Base-by-base conservation (phyloP, 2,113 vertebrate genomes). In the Myotis brandtii region DNA sequence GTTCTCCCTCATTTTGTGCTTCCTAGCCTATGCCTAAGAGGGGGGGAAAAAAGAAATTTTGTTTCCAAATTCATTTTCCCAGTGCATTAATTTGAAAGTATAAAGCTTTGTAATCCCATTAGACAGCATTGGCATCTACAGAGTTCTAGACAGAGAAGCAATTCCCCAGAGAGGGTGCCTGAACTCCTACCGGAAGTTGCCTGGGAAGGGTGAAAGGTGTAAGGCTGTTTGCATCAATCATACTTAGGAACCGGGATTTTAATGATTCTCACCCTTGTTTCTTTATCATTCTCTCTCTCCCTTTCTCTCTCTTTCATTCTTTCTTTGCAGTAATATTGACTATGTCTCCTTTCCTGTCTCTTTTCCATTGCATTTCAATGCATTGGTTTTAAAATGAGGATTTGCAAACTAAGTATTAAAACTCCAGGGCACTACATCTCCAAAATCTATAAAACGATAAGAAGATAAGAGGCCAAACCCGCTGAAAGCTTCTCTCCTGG, bases 401-500 rank as follows among this genome's bases (percentile, higher is more conserved):
- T 97, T 96, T 96, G 81, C 86, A 95, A 96, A 84, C 93, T 9
- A 56, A 96, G 97, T 96, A 98, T 98, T 98, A 98, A 98, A 98
- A 98, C 97, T 98, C 97, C 94, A 92, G 95, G 96, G 97, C 93
- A 98, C 92, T 91, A 84, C 96, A 98, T 98, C 98, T 98, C 95
- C 37, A 97, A 96, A 98, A 98, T 98, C 98, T 98, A 32, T 98
- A 98, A 98, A 97, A 97, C 80, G 56, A 54, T 98, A 98, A 98
- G 98, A 98, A 98, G 98, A 98, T 98, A 98, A 98, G 98, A 98
- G 97, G 89, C 94, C 95, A 96, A 97, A 2, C 97, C 90, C 46
- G 1, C 70, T 92, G 96, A 98, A 98, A 98, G 91, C 93, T 96
- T 98, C 72, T 96, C 96, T 97, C 97, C 89, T 94, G 96, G 96